Evolutionary conservation across 1,140 invertebrate genomes (phyloP).

Genomic region (Brachionus rubens): DNA sequence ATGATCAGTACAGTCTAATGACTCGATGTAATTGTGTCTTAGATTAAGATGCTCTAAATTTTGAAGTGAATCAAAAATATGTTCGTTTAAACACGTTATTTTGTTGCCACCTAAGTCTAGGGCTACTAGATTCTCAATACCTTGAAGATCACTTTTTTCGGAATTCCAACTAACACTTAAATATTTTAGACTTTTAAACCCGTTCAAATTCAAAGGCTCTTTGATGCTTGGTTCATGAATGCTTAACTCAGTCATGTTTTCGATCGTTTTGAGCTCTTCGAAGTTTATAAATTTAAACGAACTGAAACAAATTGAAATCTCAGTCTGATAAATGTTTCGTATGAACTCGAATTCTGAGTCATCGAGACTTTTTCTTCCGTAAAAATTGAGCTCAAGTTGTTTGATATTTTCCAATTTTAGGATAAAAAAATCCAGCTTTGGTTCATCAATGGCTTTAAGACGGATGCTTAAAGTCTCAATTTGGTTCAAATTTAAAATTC

Average conservation of each 20-base stretch:
- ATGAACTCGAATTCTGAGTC: neutral
- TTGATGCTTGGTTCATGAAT: neutral
- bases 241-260: neutral
- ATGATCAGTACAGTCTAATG: neutral
- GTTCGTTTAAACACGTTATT: neutral
- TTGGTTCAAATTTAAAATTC: too few species aligned
- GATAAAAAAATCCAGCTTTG: too few species aligned
- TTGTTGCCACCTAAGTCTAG: neutral
- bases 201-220: neutral
- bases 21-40: neutral
- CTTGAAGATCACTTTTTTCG: neutral
- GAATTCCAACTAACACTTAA: neutral
- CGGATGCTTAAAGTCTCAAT: neutral
- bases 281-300: neutral
- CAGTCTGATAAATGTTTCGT: neutral
- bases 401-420: too few species aligned
- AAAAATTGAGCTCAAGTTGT: neutral
- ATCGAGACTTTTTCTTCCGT: neutral
- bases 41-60: conserved; percentile 15
- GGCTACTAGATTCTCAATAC: neutral
- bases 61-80: neutral
- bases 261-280: neutral
- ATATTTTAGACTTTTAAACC: neutral
- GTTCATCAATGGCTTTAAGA: too few species aligned
- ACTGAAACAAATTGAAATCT: neutral